Conservation (phyloP, 2,888 invertebrate genomes). For the Fragum fragum region DNA sequence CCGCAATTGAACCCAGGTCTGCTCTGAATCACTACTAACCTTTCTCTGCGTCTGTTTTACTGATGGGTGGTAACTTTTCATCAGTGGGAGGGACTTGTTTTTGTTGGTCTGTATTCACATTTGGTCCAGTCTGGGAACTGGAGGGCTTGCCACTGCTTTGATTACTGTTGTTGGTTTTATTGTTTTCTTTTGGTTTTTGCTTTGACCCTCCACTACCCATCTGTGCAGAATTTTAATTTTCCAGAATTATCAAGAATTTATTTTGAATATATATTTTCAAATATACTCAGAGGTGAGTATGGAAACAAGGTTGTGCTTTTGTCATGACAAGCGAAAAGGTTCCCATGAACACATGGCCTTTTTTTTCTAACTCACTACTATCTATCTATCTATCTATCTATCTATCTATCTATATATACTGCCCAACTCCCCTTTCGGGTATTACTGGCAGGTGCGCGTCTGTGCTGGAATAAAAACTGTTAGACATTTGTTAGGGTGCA, state of each 20-base stretch:
- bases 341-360: no score
- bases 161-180: conserved; percentile 54
- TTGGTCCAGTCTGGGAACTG: background rate
- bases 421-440: no score
- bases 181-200: conserved; percentile 12
- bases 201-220: conserved; percentile 53
- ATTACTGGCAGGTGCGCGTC: no score
- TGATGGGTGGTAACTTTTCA: conserved; percentile 20
- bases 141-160: background rate
- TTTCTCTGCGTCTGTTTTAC: background rate
- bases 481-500: no score
- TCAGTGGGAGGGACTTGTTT: conserved; percentile 35
- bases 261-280: background rate
- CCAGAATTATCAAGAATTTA: background rate
- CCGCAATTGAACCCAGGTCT: no score
- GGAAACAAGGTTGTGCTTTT: no score
- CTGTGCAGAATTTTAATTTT: background rate
- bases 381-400: no score
- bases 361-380: no score
- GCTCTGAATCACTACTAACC: no score
- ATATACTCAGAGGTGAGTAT: background rate
- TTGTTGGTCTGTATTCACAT: background rate
- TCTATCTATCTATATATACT: no score
- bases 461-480: no score
- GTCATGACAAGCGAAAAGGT: no score